phyloP scores from a whole-genome alignment of 2,888 invertebrate genomes.

The Steromphala cineraria region DNA sequence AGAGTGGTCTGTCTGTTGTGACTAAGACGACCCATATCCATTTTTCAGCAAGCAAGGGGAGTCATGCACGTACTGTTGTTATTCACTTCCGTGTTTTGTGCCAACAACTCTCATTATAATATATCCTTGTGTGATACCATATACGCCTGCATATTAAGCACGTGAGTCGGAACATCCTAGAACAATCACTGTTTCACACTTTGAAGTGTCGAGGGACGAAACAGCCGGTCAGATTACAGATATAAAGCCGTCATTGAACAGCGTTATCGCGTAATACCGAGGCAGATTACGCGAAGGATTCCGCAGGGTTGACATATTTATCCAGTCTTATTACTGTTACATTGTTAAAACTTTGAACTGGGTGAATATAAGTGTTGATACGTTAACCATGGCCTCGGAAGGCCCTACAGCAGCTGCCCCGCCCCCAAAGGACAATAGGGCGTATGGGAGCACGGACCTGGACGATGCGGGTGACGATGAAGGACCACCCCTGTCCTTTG shows the following conservation, averaged over 20 bases:
- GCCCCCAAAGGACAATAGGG: background rate
- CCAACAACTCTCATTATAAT: too few species aligned
- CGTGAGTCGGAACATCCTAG: too few species aligned
- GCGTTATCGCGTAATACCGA: background rate
- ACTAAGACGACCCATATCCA: too few species aligned
- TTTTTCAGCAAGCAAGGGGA: too few species aligned
- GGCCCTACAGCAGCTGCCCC: background rate
- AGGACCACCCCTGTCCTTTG: slow-evolving; percentile 47
- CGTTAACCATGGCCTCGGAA: background rate
- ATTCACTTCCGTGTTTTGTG: too few species aligned
- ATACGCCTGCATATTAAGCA: too few species aligned
- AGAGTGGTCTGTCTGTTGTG: background rate
- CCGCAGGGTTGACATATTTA: background rate
- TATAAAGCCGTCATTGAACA: background rate
- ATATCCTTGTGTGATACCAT: too few species aligned
- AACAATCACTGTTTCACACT: too few species aligned
- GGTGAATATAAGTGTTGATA: background rate
- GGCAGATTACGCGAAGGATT: background rate
- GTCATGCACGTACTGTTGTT: too few species aligned
- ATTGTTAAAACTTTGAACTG: too few species aligned
- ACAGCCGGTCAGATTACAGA: background rate
- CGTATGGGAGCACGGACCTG: slow-evolving; percentile 19
- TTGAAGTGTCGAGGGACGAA: too few species aligned
- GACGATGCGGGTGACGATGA: slow-evolving; percentile 14
- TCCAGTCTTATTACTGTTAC: background rate